Evolutionary conservation across 2,113 vertebrate genomes (phyloP).

Genomic region (Chloroceryle aenea): DNA sequence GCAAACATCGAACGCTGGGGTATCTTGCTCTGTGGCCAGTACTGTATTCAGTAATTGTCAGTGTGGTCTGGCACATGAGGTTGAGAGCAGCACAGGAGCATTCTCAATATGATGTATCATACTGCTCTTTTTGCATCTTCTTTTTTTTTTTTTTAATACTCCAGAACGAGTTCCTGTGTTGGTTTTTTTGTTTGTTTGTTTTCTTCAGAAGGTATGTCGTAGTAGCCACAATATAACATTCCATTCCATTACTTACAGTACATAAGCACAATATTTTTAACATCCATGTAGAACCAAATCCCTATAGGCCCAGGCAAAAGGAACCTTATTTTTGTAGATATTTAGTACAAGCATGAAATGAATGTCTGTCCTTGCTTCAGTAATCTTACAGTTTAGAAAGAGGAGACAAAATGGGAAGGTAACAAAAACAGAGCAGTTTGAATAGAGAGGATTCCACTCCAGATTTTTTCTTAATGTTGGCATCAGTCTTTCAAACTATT

Average conservation of each 20-base stretch:
- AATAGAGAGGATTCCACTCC: neutral
- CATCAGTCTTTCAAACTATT: neutral
- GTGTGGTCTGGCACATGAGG: neutral
- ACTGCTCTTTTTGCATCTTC: neutral
- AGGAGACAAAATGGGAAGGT: neutral
- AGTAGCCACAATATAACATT: neutral
- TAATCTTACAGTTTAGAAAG: neutral
- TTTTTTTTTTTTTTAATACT: neutral
- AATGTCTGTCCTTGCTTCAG: neutral
- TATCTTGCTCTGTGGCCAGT: fast-evolving
- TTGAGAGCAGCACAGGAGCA: neutral
- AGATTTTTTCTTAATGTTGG: neutral
- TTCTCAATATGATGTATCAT: neutral
- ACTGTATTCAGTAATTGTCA: neutral
- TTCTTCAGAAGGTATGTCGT: neutral
- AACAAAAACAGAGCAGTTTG: neutral
- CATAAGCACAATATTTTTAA: neutral
- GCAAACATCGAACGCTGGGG: neutral
- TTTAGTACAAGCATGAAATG: neutral
- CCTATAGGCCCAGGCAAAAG: neutral
- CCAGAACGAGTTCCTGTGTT: neutral
- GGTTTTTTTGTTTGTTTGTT: neutral
- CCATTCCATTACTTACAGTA: neutral
- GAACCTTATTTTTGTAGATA: neutral
- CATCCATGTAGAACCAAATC: neutral